A percentile compares a stretch with the other conserved stretches of the same genome.
Evolutionary conservation across 1,140 invertebrate species (phyloP).

Genomic region (Bombus affinis): DNA sequence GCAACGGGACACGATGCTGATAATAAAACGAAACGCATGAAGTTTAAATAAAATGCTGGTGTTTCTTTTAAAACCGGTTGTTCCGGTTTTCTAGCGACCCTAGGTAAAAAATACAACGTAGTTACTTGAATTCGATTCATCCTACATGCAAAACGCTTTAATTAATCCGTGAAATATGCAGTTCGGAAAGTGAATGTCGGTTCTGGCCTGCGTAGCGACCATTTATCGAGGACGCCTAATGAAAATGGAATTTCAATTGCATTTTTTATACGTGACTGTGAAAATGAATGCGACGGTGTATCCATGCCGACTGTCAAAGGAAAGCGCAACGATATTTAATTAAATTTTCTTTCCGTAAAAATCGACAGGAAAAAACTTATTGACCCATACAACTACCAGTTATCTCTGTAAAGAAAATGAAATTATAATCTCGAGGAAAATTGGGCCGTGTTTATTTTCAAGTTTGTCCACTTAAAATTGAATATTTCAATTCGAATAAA

Average conservation of each 20-base stretch:
- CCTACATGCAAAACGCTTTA: slow-evolving; percentile 66
- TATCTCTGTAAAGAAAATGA: neutral
- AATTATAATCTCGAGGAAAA: neutral
- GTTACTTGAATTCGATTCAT: slow-evolving; percentile 35
- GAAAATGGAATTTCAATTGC: slow-evolving; percentile 65
- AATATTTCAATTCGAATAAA: neutral
- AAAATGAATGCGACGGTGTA: slow-evolving; percentile 36
- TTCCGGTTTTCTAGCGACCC: neutral
- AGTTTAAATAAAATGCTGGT: slow-evolving; percentile 39
- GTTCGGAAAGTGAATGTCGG: slow-evolving; percentile 19
- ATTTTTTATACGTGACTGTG: slow-evolving; percentile 54
- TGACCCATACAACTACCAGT: too few relatives aligned
- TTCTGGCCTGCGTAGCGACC: neutral
- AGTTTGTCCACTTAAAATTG: neutral
- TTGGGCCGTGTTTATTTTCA: neutral
- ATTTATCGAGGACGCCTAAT: slow-evolving; percentile 39
- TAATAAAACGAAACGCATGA: neutral
- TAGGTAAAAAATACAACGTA: slow-evolving; percentile 12
- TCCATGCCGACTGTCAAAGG: slow-evolving; percentile 38
- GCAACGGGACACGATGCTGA: neutral
- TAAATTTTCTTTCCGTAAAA: slow-evolving; percentile 20
- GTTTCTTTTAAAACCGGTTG: slow-evolving; percentile 1
- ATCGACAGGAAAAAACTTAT: neutral
- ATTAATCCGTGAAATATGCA: slow-evolving; percentile 63
- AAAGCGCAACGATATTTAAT: slow-evolving; percentile 45